A percentile compares a stretch with the other conserved stretches of the same genome.
phyloP scores from a whole-genome alignment of 2,797 vertebrate species.

The Mycteria americana region DNA sequence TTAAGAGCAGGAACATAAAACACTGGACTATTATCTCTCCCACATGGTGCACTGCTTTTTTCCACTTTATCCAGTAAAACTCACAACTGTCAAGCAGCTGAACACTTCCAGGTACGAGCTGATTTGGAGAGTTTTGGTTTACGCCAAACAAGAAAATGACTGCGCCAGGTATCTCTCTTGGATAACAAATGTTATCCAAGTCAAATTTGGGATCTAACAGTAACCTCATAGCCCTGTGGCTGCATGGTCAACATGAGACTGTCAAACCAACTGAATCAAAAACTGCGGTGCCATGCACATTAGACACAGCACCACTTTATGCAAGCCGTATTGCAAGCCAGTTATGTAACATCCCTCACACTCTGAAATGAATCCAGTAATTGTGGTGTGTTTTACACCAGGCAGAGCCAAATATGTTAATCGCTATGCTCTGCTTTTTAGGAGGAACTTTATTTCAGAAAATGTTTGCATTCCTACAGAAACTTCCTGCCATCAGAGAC shows the following conservation, averaged over 20 bases:
- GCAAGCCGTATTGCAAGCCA: not conserved
- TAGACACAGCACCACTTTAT: not conserved
- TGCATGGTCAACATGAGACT: not conserved
- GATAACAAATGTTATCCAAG: not conserved
- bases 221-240: not conserved
- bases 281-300: fast-evolving
- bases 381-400: not conserved
- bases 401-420: not conserved
- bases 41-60: not conserved
- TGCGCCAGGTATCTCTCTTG: not conserved
- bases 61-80: not conserved
- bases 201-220: not conserved
- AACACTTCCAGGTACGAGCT: not conserved
- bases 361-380: not conserved
- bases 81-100: not conserved
- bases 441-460: not conserved
- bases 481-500: not conserved
- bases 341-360: not conserved
- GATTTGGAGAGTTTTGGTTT: not conserved
- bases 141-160: not conserved
- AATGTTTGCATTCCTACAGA: not conserved
- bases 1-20: not conserved
- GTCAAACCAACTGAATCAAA: not conserved
- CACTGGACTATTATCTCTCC: not conserved
- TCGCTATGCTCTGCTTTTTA: not conserved